These are phyloP conservation scores for Pangasius sanitwongsei DNA, from an alignment of 2,797 vertebrate species.

Conservation along the genomic window DNA sequence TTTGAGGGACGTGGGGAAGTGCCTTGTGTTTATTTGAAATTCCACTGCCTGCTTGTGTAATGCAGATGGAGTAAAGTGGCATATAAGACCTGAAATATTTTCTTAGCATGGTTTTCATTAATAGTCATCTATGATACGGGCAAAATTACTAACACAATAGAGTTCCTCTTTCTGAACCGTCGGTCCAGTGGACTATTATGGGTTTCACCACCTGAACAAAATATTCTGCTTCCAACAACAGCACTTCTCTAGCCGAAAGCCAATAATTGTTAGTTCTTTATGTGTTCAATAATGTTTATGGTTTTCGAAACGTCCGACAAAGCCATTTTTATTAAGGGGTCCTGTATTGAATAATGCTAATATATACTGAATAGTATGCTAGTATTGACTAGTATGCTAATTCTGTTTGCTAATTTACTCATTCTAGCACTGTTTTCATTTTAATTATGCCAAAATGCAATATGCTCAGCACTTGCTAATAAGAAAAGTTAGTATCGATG, in stretches of 20 bases:
- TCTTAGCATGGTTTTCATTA: conserved; percentile 69
- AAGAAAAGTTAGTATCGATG: neutral
- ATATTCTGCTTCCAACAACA: conserved; percentile 7
- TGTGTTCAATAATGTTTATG: neutral
- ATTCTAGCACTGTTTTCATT: conserved; percentile 31
- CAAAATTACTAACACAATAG: conserved; percentile 27
- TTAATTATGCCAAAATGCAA: conserved; percentile 64
- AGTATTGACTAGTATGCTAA: neutral
- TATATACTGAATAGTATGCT: too few relatives aligned
- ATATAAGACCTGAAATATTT: conserved; percentile 63
- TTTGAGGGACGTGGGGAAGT: conserved; percentile 71
- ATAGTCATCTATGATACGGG: conserved; percentile 52
- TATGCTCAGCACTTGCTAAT: conserved; percentile 7
- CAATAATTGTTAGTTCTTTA: neutral
- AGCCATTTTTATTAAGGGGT: neutral
- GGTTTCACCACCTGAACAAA: neutral
- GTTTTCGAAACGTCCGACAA: neutral
- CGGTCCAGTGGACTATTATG: neutral
- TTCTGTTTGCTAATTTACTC: neutral
- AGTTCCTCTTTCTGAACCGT: neutral
- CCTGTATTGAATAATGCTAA: neutral
- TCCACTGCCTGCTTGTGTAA: conserved; percentile 74
- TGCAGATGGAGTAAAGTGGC: conserved; percentile 57
- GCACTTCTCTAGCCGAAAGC: neutral
- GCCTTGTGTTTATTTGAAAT: conserved; percentile 80